Base-by-base conservation (phyloP, 2,797 vertebrate genomes). In the Hephaestus fuliginosus region DNA sequence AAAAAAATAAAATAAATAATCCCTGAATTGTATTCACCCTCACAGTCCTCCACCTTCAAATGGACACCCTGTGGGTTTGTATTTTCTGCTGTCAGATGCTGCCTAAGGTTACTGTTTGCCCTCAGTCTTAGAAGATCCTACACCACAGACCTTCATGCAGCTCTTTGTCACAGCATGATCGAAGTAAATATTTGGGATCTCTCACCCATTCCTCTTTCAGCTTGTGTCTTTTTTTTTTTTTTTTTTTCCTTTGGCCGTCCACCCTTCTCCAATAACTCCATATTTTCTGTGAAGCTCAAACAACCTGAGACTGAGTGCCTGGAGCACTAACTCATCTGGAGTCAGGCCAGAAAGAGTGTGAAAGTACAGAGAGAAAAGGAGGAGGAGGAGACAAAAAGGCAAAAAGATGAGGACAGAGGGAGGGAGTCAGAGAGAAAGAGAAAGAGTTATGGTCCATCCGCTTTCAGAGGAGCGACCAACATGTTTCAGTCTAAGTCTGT, bases 21-120 rank as follows among this genome's bases (percentile, higher is more conserved):
- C 88, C 79, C 74, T 53, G 69, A 81, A 91, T 90, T 62, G 80
- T 78, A 91, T 93, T 91, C 89, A 78, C 66, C 43, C 86, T 83
- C 87, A 91, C 89, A 87, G 69, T 81, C 84, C 75, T 82, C 43
- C 62, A 22, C 76, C 76, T 78, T 80, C 81, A 85, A 76, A 91
- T 71, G 80, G 78, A 84, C 77, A 52, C 86, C 91, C 87, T 71
- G 69, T 71, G 73, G 82, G 75, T 86, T 88, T 82, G 70, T 76
- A 53, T 90, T 84, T 86, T 89, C 78, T 74, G 25, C 83, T 75
- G 81, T 88, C 90, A 89, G 90, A 84, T 52, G 55, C 80, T 69
- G 90, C 89, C 86, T 82, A 28, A 70, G 88, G 91, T 89, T 74
- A 76, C 74, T 82, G 84, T 91, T 90, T 90, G 85, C 84, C 83